phyloP scores from a whole-genome alignment of 2,888 invertebrate genomes.

The Leucania comma region DNA sequence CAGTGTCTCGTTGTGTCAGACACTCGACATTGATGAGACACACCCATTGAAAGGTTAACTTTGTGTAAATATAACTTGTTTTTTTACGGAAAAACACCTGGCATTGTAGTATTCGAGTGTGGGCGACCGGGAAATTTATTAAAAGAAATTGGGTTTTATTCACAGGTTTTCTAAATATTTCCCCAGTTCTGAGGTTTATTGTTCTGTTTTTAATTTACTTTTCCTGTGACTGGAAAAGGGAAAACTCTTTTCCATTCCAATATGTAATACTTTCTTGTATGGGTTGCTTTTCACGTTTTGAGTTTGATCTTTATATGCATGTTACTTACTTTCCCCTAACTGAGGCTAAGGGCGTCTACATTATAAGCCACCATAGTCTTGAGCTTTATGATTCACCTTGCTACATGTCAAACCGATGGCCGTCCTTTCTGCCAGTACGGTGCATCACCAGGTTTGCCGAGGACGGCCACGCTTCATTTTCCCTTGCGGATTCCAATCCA shows the following conservation, averaged over 20 bases:
- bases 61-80: constrained; percentile 44
- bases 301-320: no score
- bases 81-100: constrained; percentile 31
- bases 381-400: no score
- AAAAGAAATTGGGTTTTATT: constrained; percentile 32
- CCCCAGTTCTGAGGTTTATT: constrained; percentile 11
- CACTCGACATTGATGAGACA: constrained; percentile 46
- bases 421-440: no score
- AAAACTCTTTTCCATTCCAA: background rate
- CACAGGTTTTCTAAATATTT: constrained; percentile 4
- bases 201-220: background rate
- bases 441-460: no score
- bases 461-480: no score
- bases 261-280: background rate
- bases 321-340: no score
- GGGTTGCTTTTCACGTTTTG: background rate
- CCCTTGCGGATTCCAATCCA: no score
- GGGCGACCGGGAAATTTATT: constrained; percentile 27
- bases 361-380: no score
- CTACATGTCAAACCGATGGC: no score
- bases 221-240: background rate
- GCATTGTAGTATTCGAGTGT: background rate
- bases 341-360: no score
- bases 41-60: constrained; percentile 44
- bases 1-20: constrained; percentile 29